These are phyloP conservation scores for Dinothrombium tinctorium DNA, from an alignment of 1,140 invertebrate genomes.

Conservation along the genomic window DNA sequence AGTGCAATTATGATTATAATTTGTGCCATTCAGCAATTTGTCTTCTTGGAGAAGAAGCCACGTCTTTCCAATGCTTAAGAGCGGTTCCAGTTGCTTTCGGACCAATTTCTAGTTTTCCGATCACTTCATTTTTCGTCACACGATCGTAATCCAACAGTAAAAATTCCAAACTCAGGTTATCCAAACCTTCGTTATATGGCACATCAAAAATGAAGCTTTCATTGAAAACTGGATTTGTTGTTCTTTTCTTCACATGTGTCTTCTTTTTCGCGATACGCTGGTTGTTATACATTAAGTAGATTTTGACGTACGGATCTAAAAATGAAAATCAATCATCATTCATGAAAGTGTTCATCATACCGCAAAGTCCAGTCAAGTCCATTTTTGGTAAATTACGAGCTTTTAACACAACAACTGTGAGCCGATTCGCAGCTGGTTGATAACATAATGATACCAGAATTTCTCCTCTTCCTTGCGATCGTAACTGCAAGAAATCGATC, in stretches of 20 bases:
- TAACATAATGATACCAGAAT: constrained; percentile 74
- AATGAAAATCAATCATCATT: background rate
- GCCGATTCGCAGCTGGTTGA: constrained; percentile 63
- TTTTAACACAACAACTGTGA: constrained; percentile 75
- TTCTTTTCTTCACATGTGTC: constrained; percentile 93
- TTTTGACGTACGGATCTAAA: constrained; percentile 62
- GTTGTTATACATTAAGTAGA: constrained; percentile 87
- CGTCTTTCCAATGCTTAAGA: constrained; percentile 83
- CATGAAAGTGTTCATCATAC: constrained; percentile 19
- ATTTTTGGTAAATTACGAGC: constrained; percentile 80
- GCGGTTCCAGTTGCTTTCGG: constrained; percentile 42
- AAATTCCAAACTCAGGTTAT: constrained; percentile 73
- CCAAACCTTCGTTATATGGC: constrained; percentile 46
- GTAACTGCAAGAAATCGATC: constrained; percentile 33
- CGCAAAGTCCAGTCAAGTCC: constrained; percentile 77
- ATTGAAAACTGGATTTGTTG: constrained; percentile 92
- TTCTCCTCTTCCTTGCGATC: constrained; percentile 64
- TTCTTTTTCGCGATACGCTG: constrained; percentile 96
- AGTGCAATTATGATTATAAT: no score
- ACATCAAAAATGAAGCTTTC: constrained; percentile 56
- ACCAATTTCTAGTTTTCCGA: constrained; percentile 75
- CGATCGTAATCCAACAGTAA: constrained; percentile 86
- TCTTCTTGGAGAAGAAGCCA: constrained; percentile 75
- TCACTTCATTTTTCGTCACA: constrained; percentile 93
- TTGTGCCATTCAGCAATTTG: constrained; percentile 98